Conservation (phyloP, 2,797 vertebrate genomes). For the Poliocrania exsul region DNA sequence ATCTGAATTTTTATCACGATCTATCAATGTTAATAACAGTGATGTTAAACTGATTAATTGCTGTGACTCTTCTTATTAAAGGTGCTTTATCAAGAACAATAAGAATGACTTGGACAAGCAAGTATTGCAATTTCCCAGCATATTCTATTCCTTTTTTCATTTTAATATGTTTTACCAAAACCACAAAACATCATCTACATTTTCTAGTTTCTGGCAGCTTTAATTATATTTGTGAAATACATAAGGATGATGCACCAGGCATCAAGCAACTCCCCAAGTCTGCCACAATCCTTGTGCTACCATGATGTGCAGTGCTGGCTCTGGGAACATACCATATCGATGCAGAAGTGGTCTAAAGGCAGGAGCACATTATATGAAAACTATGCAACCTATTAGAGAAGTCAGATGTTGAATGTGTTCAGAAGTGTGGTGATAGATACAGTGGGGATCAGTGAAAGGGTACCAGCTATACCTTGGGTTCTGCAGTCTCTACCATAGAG, state of each 20-base stretch:
- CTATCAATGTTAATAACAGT: neutral
- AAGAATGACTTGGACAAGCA: neutral
- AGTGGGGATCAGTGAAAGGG: conserved; percentile 76
- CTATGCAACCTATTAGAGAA: conserved; percentile 19
- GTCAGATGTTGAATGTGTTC: conserved; percentile 49
- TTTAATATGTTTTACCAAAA: neutral
- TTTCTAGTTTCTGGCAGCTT: conserved; percentile 1
- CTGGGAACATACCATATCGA: conserved; percentile 33
- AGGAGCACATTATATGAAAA: neutral
- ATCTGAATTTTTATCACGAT: neutral
- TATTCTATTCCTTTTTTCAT: neutral
- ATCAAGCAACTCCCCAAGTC: neutral
- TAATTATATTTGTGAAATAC: conserved; percentile 52
- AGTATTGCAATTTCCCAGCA: neutral
- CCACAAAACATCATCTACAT: neutral
- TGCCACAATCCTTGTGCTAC: conserved; percentile 4
- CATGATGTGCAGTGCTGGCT: conserved; percentile 26
- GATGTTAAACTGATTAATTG: neutral
- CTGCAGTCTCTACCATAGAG: neutral
- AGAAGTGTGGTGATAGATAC: conserved; percentile 50
- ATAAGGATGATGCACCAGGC: conserved; percentile 26
- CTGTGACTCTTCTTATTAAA: neutral
- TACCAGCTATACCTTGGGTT: neutral
- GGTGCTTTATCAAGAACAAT: neutral
- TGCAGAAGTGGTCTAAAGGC: conserved; percentile 45